A percentile compares a stretch with the other conserved stretches of the same genome.
phyloP scores from a whole-genome alignment of 2,113 vertebrate genomes.

The Glaucidium brasilianum region DNA sequence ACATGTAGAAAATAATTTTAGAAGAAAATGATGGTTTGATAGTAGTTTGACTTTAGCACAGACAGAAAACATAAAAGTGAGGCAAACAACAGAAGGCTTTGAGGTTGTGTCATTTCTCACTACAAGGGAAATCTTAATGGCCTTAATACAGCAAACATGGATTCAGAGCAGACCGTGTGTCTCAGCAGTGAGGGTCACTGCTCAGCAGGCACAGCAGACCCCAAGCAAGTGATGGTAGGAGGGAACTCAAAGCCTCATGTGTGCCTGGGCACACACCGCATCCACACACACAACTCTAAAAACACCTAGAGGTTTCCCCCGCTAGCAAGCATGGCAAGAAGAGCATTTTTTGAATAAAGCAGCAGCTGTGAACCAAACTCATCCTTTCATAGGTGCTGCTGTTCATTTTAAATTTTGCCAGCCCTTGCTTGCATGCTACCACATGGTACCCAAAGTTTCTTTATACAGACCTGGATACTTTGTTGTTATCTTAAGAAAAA shows the following conservation, averaged over 20 bases:
- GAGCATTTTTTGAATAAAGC: neutral
- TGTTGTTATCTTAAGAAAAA: neutral
- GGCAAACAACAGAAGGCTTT: neutral
- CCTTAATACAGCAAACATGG: neutral
- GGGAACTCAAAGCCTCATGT: neutral
- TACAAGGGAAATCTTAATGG: neutral
- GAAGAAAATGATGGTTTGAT: neutral
- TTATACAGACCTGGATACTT: neutral
- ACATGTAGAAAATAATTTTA: neutral
- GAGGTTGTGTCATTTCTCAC: neutral
- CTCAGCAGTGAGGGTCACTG: neutral
- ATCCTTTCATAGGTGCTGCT: neutral
- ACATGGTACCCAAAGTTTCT: neutral
- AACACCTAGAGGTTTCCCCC: accelerated
- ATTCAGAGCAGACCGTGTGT: neutral
- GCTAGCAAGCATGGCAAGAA: neutral
- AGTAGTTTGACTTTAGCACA: neutral
- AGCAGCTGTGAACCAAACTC: neutral
- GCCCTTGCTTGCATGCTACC: neutral
- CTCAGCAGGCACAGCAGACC: neutral
- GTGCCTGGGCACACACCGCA: neutral
- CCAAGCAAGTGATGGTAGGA: neutral
- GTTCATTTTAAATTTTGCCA: neutral
- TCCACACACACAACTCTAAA: neutral
- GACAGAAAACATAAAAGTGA: neutral